Evolutionary conservation across 2,113 vertebrate species (phyloP).

Genomic region (Plestiodon gilberti): DNA sequence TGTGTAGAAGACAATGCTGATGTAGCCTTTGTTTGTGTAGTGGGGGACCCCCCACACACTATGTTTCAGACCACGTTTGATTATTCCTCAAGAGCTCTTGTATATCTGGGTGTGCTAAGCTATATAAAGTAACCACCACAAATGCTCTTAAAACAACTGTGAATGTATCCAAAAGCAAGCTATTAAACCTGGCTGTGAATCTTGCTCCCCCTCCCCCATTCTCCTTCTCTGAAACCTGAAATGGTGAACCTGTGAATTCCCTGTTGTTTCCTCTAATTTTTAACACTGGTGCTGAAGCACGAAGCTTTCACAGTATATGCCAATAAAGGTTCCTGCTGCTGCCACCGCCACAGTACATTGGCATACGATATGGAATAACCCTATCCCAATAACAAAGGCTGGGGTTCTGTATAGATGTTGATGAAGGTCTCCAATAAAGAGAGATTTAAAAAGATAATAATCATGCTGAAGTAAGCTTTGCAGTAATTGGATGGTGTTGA

Average conservation of each 20-base stretch:
- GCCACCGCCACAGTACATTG: not conserved
- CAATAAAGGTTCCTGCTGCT: not conserved
- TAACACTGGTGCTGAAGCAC: too few species aligned
- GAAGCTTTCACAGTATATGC: not conserved
- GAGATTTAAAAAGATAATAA: conserved; percentile 6
- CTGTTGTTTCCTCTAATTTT: not conserved
- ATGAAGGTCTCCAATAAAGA: conserved; percentile 37
- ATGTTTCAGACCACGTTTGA: not conserved
- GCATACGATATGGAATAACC: not conserved
- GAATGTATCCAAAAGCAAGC: not conserved
- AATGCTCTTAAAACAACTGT: not conserved
- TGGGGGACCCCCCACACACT: too few species aligned
- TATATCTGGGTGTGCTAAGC: not conserved
- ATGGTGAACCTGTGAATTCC: not conserved
- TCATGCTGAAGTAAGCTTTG: conserved; percentile 34
- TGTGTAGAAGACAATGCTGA: not conserved
- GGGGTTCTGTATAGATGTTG: not conserved
- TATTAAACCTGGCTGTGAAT: not conserved
- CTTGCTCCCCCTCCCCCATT: not conserved
- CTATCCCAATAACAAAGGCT: not conserved
- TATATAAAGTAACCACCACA: not conserved
- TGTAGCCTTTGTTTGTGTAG: not conserved
- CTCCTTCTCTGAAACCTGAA: not conserved
- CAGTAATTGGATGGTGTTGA: conserved; percentile 45
- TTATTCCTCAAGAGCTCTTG: too few species aligned